These are phyloP conservation scores for Panthera tigris DNA, from an alignment of 2,113 vertebrate species.

Conservation along the genomic window DNA sequence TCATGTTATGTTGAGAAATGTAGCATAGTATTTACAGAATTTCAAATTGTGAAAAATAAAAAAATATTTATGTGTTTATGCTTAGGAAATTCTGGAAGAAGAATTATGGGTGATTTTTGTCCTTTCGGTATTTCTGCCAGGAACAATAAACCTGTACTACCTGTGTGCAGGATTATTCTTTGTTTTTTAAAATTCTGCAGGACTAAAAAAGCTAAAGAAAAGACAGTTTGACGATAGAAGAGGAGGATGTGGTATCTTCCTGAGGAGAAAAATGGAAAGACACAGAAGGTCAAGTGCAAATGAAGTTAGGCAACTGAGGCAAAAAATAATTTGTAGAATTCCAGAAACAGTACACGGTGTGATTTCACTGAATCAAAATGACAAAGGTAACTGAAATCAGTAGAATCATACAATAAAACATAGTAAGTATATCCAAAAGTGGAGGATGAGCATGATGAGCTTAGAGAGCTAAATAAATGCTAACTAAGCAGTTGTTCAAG, in stretches of 20 bases:
- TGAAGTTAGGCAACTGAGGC: not conserved
- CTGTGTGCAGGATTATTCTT: not conserved
- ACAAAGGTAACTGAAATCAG: not conserved
- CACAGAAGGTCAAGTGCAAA: not conserved
- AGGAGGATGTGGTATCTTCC: not conserved
- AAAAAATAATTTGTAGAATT: constrained; percentile 3
- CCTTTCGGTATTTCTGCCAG: not conserved
- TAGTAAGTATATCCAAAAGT: not conserved
- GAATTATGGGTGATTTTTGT: not conserved
- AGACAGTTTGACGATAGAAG: not conserved
- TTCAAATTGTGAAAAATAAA: not conserved
- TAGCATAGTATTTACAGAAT: not conserved
- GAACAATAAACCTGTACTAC: not conserved
- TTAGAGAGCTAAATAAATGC: not conserved
- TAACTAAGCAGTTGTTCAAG: not conserved
- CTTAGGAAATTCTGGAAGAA: not conserved
- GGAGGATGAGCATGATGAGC: not conserved
- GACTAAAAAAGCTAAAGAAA: not conserved
- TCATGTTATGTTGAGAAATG: not conserved
- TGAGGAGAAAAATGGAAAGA: not conserved
- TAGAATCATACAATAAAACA: not conserved
- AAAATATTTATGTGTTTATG: not conserved
- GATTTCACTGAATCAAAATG: not conserved
- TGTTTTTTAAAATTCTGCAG: not conserved
- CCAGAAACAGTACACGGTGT: not conserved